phyloP scores from a whole-genome alignment of 2,113 vertebrate genomes.

The Cacatua alba region DNA sequence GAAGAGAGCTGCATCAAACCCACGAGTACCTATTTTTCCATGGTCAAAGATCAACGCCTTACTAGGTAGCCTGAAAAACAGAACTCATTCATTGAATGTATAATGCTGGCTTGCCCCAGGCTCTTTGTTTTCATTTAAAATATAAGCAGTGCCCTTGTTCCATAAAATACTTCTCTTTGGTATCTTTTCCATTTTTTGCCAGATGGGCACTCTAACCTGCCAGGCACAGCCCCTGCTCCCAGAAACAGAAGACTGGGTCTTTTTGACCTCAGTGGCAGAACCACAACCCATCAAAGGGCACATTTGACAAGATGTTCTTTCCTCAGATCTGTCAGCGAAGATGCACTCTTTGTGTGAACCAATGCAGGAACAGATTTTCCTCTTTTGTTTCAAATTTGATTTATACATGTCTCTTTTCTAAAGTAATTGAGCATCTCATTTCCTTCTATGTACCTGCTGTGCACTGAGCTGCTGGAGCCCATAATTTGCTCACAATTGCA shows the following conservation, averaged over 20 bases:
- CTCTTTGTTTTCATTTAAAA: background rate
- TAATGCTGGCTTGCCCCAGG: background rate
- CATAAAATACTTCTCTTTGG: background rate
- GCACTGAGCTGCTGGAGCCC: slow-evolving; percentile 7
- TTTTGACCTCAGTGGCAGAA: background rate
- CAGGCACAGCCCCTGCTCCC: background rate
- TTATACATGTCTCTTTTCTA: background rate
- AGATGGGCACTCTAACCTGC: background rate
- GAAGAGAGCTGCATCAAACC: background rate
- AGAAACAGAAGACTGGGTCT: background rate
- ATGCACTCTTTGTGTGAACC: background rate
- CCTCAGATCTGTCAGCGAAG: background rate
- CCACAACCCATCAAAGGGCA: background rate
- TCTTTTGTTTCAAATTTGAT: slow-evolving; percentile 7
- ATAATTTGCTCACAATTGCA: slow-evolving; percentile 27
- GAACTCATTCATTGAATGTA: background rate
- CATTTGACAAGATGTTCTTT: background rate
- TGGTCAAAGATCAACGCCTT: background rate
- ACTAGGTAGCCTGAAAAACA: background rate
- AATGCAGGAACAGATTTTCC: background rate
- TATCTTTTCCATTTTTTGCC: background rate
- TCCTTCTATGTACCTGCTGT: slow-evolving; percentile 24
- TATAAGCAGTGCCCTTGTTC: background rate
- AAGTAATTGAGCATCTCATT: background rate
- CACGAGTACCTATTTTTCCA: background rate